Evolutionary conservation across 2,113 vertebrate genomes (phyloP).

Genomic region (Seriola rivoliana): DNA sequence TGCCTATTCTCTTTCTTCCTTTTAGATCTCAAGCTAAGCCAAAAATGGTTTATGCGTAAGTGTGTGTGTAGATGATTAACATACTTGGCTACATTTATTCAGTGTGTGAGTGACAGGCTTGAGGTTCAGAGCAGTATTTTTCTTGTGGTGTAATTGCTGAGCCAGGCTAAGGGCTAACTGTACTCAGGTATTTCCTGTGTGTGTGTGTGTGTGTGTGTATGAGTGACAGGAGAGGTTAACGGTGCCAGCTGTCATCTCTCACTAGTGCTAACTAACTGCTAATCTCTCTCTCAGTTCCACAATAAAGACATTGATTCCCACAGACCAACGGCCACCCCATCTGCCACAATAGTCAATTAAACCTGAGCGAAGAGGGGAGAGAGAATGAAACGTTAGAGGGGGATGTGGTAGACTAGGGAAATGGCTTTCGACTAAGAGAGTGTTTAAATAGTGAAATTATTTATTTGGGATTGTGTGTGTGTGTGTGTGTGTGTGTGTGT

Average conservation of each 20-base stretch:
- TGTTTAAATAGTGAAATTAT: conserved; percentile 41
- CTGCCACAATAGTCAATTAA: conserved; percentile 78
- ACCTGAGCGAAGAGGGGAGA: conserved; percentile 50
- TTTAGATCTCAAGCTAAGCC: conserved; percentile 24
- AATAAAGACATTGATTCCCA: conserved; percentile 82
- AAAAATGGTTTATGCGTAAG: conserved; percentile 28
- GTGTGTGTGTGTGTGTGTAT: conserved; percentile 29
- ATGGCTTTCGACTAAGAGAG: conserved; percentile 37
- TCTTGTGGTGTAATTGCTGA: conserved; percentile 21
- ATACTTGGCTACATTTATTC: conserved; percentile 20
- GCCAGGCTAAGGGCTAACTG: conserved; percentile 16
- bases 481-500: not conserved
- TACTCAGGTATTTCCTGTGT: conserved; percentile 35
- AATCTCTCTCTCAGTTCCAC: conserved; percentile 78
- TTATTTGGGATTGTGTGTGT: conserved; percentile 20
- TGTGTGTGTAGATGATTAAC: conserved; percentile 33
- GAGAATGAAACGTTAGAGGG: conserved; percentile 42
- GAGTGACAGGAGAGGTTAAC: conserved; percentile 57
- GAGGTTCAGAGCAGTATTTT: conserved; percentile 13
- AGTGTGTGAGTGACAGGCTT: conserved; percentile 34
- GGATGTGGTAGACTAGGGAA: conserved; percentile 17
- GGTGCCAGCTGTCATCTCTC: conserved; percentile 78
- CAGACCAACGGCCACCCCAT: conserved; percentile 63
- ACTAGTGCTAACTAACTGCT: conserved; percentile 80
- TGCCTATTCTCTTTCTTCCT: not conserved